Evolutionary conservation across 2,888 invertebrate species (phyloP).

Genomic region (Labia minor): DNA sequence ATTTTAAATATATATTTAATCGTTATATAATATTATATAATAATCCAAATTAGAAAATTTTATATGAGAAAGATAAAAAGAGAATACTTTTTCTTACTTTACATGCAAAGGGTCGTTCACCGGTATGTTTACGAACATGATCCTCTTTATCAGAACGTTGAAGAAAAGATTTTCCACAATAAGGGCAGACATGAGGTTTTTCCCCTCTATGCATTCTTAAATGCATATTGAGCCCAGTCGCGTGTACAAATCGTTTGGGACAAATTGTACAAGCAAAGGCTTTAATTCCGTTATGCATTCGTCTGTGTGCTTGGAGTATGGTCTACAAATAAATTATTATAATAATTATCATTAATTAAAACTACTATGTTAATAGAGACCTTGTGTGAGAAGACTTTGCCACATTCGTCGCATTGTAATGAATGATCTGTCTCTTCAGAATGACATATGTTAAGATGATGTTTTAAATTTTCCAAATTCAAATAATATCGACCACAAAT

Average conservation of each 20-base stretch:
- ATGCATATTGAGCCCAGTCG: background rate
- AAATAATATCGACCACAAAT: slow-evolving; percentile 20
- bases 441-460: slow-evolving; percentile 1
- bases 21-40: too few relatives aligned
- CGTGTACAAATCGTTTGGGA: background rate
- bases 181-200: slow-evolving; percentile 20
- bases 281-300: slow-evolving; percentile 20
- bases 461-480: slow-evolving; percentile 14
- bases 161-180: slow-evolving; percentile 19
- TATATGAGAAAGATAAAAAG: too few relatives aligned
- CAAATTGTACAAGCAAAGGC: slow-evolving; percentile 29
- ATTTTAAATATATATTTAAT: too few relatives aligned
- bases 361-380: too few relatives aligned
- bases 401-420: slow-evolving; percentile 22
- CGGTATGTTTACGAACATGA: slow-evolving; percentile 22
- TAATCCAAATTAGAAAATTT: too few relatives aligned
- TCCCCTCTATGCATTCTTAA: slow-evolving; percentile 19
- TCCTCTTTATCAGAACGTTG: slow-evolving; percentile 18
- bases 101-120: slow-evolving; percentile 20
- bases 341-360: background rate
- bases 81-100: background rate
- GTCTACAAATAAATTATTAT: slow-evolving; percentile 19
- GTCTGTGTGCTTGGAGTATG: slow-evolving; percentile 20
- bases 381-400: slow-evolving; percentile 20
- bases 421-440: slow-evolving; percentile 15